These are phyloP conservation scores for Beaufortia kweichowensis DNA, from an alignment of 2,113 vertebrate species.

Conservation along the genomic window DNA sequence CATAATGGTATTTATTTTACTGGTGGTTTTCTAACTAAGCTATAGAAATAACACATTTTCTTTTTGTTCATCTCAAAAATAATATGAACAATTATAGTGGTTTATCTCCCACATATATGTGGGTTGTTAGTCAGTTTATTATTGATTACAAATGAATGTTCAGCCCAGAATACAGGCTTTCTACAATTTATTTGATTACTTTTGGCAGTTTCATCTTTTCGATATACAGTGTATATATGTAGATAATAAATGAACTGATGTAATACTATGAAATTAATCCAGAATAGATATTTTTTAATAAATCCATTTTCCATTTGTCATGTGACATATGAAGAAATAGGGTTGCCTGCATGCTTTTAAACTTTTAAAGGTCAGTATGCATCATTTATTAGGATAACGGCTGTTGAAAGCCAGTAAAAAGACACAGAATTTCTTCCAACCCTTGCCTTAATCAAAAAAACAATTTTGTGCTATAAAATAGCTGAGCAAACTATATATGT, in stretches of 20 bases:
- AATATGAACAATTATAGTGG: no score
- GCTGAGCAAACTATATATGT: no score
- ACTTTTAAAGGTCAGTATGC: slow-evolving; percentile 42
- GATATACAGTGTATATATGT: no score
- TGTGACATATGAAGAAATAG: slow-evolving; percentile 40
- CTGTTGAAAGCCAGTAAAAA: not conserved
- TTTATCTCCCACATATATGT: no score
- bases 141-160: no score
- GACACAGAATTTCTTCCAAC: not conserved
- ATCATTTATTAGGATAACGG: slow-evolving; percentile 29
- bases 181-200: not conserved
- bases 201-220: not conserved
- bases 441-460: not conserved
- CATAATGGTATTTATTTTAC: no score
- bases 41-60: not conserved
- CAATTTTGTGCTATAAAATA: not conserved
- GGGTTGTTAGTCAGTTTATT: no score
- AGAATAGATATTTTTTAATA: not conserved
- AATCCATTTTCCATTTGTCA: slow-evolving; percentile 1
- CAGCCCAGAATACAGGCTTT: no score
- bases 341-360: slow-evolving; percentile 25
- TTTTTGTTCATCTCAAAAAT: not conserved
- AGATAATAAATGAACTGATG: not conserved
- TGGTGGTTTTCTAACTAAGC: not conserved
- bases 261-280: not conserved